Evolutionary conservation across 2,888 invertebrate genomes (phyloP).

Genomic region (Dysmachus trigonus): DNA sequence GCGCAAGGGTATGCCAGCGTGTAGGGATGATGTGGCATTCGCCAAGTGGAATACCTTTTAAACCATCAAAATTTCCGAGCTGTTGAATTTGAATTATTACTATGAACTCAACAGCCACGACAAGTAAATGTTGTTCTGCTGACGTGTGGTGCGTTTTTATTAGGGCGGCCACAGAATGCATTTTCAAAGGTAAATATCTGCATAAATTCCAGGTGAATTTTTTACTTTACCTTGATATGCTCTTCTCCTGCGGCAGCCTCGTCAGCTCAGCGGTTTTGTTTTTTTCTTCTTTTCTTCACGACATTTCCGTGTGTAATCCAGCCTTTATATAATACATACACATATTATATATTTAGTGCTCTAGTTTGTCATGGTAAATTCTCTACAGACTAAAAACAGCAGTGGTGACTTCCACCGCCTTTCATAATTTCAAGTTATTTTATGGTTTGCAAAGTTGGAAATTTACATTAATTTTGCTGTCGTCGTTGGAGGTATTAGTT

Average conservation of each 20-base stretch:
- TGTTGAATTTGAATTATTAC: constrained; percentile 15
- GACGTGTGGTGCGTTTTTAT: constrained; percentile 21
- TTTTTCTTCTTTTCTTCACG: not conserved
- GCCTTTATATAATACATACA: no score
- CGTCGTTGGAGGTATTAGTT: not conserved
- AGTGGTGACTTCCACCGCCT: not conserved
- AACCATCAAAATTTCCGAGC: constrained; percentile 25
- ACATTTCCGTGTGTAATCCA: not conserved
- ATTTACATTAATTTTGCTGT: not conserved
- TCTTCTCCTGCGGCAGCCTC: not conserved
- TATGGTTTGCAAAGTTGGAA: not conserved
- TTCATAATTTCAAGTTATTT: not conserved
- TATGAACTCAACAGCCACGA: constrained; percentile 2
- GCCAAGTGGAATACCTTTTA: not conserved
- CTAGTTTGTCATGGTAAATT: not conserved
- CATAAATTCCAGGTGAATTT: constrained; percentile 6
- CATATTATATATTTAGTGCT: not conserved
- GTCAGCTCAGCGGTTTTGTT: not conserved
- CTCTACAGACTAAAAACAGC: not conserved
- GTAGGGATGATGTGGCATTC: not conserved
- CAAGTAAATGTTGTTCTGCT: not conserved
- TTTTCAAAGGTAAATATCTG: not conserved
- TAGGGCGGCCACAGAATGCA: constrained; percentile 3
- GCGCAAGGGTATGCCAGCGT: not conserved
- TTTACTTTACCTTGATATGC: not conserved